These are phyloP conservation scores for Drosophila buzzatii DNA, from an alignment of 2,888 invertebrate genomes.

Conservation along the genomic window DNA sequence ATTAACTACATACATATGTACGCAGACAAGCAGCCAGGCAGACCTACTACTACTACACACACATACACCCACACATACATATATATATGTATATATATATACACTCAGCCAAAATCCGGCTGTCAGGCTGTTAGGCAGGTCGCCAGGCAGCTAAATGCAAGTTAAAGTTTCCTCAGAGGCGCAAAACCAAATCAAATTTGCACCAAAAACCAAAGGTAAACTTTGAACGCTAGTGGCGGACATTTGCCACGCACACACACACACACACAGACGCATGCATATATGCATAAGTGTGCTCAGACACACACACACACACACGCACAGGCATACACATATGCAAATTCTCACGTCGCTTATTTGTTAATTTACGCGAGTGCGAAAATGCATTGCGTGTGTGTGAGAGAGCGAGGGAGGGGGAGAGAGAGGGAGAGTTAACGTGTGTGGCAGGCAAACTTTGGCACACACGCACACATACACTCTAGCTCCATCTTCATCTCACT, in stretches of 20 bases:
- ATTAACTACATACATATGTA: slow-evolving; percentile 55
- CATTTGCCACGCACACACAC: slow-evolving; percentile 35
- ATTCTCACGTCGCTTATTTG: slow-evolving; percentile 79
- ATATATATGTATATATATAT: not conserved
- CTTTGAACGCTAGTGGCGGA: slow-evolving; percentile 66
- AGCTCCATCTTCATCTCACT: not conserved
- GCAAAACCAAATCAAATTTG: slow-evolving; percentile 75
- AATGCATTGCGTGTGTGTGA: slow-evolving; percentile 63
- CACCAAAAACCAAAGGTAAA: slow-evolving; percentile 78
- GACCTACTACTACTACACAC: not conserved
- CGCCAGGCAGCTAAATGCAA: slow-evolving; percentile 52
- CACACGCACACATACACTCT: slow-evolving; percentile 3
- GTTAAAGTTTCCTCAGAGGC: slow-evolving; percentile 61
- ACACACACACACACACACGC: not conserved
- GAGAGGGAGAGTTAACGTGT: slow-evolving; percentile 5
- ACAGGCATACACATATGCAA: slow-evolving; percentile 45
- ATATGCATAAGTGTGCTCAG: not conserved
- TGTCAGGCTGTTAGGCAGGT: slow-evolving; percentile 46
- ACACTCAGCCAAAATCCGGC: slow-evolving; percentile 25
- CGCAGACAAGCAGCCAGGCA: not conserved
- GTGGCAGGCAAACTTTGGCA: slow-evolving; percentile 39
- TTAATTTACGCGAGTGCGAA: slow-evolving; percentile 79
- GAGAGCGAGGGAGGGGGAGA: slow-evolving; percentile 11
- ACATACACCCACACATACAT: slow-evolving; percentile 1
- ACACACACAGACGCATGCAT: slow-evolving; percentile 37